Percentiles rank a stretch among this genome's conserved stretches.
Evolutionary conservation across 1,140 invertebrate genomes (phyloP).

Genomic region (Pseudomyrmex pallidus): DNA sequence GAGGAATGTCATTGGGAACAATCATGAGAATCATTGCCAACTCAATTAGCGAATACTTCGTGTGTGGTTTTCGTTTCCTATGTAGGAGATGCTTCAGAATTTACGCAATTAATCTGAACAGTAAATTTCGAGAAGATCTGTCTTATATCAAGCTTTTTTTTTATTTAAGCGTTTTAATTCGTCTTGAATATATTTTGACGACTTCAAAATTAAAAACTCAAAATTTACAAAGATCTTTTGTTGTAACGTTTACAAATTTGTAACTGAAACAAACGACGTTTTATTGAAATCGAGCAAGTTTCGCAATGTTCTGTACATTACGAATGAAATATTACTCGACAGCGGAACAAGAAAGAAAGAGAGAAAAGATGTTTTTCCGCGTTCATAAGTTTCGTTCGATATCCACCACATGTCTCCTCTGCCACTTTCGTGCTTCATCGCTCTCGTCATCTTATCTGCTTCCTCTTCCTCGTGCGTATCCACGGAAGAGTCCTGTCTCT

Average conservation of each 20-base stretch:
- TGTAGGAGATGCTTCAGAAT: not conserved
- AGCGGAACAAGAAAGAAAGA: not conserved
- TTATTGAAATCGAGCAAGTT: not conserved
- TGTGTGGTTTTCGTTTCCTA: constrained; percentile 8
- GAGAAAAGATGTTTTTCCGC: constrained; percentile 41
- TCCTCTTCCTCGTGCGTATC: constrained; percentile 8
- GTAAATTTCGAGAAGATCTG: not conserved
- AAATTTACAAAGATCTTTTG: not conserved
- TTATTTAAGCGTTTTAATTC: too few species aligned
- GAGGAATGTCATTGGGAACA: constrained; percentile 24
- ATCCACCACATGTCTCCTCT: not conserved
- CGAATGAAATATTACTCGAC: constrained; percentile 65
- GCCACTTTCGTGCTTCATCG: not conserved
- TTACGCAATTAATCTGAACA: constrained; percentile 19
- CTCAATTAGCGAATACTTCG: constrained; percentile 52
- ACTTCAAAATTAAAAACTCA: not conserved
- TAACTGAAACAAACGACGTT: not conserved
- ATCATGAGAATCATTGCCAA: constrained; percentile 28
- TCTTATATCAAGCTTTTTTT: not conserved
- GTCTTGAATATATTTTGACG: too few species aligned
- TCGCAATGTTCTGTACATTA: constrained; percentile 34
- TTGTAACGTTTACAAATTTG: not conserved
- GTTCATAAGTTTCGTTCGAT: constrained; percentile 22
- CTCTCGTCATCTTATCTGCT: constrained; percentile 19
- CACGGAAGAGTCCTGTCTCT: constrained; percentile 39